phyloP scores from a whole-genome alignment of 2,888 invertebrate species.

The Agelastica alni region DNA sequence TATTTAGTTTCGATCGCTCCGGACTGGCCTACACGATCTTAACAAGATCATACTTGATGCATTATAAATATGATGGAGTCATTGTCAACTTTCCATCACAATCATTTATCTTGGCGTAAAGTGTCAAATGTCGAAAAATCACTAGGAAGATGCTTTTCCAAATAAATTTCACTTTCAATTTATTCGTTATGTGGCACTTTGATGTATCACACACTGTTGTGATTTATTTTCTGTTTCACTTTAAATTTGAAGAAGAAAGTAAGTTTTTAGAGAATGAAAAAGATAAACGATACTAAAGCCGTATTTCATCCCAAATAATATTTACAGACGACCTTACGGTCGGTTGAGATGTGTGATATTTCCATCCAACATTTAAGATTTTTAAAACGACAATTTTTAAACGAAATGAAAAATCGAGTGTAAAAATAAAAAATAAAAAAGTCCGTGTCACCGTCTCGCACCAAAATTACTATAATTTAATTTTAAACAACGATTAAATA shows the following conservation, averaged over 20 bases:
- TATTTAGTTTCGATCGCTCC: too few species aligned
- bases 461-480: too few species aligned
- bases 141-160: conserved; percentile 24
- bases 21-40: conserved; percentile 17
- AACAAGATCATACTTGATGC: conserved; percentile 36
- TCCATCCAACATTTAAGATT: too few species aligned
- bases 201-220: conserved; percentile 34
- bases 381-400: too few species aligned
- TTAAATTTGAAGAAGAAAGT: conserved; percentile 27
- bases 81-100: conserved; percentile 31
- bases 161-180: conserved; percentile 39
- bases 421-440: too few species aligned
- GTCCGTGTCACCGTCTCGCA: too few species aligned
- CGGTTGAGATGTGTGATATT: neutral
- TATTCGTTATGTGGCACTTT: conserved; percentile 34
- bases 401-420: too few species aligned
- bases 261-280: conserved; percentile 13
- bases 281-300: conserved; percentile 16
- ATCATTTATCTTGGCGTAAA: conserved; percentile 33
- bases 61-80: conserved; percentile 35
- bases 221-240: conserved; percentile 33
- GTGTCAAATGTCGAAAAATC: conserved; percentile 34
- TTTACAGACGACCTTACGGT: conserved; percentile 20
- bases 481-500: too few species aligned
- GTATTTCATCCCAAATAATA: conserved; percentile 23